phyloP scores from a whole-genome alignment of 1,140 invertebrate genomes.

The Rhyzopertha dominica region DNA sequence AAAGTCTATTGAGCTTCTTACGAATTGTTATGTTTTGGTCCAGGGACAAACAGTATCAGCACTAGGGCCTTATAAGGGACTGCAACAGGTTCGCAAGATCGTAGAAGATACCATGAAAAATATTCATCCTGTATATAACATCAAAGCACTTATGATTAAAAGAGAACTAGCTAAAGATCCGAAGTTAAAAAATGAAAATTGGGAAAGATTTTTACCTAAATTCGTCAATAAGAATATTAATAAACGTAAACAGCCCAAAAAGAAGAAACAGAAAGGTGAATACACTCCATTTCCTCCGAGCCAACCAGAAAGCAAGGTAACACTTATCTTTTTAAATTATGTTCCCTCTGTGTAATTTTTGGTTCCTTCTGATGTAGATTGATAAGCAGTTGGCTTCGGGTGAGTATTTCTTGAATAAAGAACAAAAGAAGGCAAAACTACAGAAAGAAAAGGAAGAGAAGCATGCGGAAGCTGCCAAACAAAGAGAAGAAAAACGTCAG shows the following conservation, averaged over 20 bases:
- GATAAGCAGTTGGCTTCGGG: constrained; percentile 92
- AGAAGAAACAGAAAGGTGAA: constrained; percentile 80
- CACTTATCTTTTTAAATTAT: background rate
- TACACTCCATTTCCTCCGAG: constrained; percentile 98
- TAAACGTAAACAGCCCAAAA: constrained; percentile 81
- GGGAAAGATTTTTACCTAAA: constrained; percentile 95
- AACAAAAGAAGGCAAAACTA: constrained; percentile 68
- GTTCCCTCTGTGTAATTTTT: constrained; percentile 7
- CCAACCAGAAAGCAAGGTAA: constrained; percentile 79
- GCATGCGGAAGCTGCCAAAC: constrained; percentile 63
- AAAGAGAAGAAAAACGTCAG: constrained; percentile 69
- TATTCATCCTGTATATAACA: constrained; percentile 99
- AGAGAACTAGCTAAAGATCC: constrained; percentile 90
- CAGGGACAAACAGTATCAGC: constrained; percentile 98
- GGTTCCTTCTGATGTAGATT: constrained; percentile 47
- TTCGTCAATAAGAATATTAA: constrained; percentile 89
- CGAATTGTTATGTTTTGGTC: constrained; percentile 94
- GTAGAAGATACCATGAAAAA: constrained; percentile 98
- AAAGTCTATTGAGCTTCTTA: constrained; percentile 97
- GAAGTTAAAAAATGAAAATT: constrained; percentile 88
- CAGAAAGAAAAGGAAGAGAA: constrained; percentile 71
- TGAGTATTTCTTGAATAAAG: constrained; percentile 92
- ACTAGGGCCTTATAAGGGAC: constrained; percentile 90
- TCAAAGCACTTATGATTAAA: constrained; percentile 98
- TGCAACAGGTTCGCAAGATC: constrained; percentile 88